phyloP scores from a whole-genome alignment of 2,888 invertebrate species.

The Periphyllus acericola region DNA sequence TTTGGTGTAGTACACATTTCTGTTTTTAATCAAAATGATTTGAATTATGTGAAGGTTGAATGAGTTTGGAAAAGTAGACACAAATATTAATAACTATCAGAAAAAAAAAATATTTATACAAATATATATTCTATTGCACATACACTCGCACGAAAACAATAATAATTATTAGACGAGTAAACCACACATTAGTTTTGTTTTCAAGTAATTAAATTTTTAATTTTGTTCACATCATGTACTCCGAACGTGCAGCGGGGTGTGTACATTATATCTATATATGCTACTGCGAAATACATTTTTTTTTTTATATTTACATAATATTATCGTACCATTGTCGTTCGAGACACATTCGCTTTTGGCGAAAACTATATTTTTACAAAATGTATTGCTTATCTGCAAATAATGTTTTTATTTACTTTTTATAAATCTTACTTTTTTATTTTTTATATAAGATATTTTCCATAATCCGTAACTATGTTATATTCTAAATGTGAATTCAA shows the following conservation, averaged over 20 bases:
- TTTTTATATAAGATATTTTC: too few species aligned
- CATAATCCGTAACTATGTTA: too few species aligned
- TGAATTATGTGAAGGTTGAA: too few species aligned
- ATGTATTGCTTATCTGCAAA: too few species aligned
- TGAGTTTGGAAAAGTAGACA: too few species aligned
- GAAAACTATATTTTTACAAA: too few species aligned
- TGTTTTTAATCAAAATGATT: too few species aligned
- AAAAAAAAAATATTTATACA: neutral
- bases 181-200: neutral
- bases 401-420: too few species aligned
- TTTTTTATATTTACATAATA: neutral
- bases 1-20: too few species aligned
- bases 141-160: neutral
- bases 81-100: neutral
- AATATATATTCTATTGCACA: neutral
- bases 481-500: too few species aligned
- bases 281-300: neutral
- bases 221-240: neutral
- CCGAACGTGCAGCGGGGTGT: neutral
- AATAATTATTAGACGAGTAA: neutral
- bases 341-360: too few species aligned
- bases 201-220: neutral
- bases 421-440: too few species aligned
- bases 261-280: neutral
- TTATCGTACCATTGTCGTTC: neutral